These are phyloP conservation scores for Oncorhynchus keta DNA, from an alignment of 2,113 vertebrate species.

Conservation along the genomic window DNA sequence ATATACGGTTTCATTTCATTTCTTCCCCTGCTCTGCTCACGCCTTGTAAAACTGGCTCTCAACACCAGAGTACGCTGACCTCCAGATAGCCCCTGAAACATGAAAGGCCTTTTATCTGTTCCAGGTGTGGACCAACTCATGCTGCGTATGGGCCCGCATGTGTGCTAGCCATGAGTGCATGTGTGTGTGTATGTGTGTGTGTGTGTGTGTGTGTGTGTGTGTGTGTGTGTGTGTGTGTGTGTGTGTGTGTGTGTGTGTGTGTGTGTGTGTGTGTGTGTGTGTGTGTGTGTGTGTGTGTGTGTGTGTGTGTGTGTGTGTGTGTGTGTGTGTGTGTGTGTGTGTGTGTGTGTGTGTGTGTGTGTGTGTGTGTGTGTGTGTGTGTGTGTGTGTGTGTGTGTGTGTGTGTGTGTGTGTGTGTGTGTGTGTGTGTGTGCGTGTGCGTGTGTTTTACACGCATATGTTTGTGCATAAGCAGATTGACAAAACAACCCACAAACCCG, in stretches of 20 bases:
- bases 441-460: conserved; percentile 19
- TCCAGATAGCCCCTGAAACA: conserved; percentile 71
- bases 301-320: conserved; percentile 28
- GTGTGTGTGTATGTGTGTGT: conserved; percentile 23
- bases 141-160: conserved; percentile 17
- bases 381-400: conserved; percentile 9
- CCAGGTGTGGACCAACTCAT: conserved; percentile 72
- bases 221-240: conserved; percentile 23
- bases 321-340: conserved; percentile 33
- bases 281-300: conserved; percentile 11
- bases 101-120: conserved; percentile 79
- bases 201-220: conserved; percentile 31
- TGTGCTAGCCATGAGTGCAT: not conserved
- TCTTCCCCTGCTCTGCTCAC: conserved; percentile 58
- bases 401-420: conserved; percentile 28
- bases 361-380: conserved; percentile 1
- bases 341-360: not conserved
- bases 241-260: not conserved
- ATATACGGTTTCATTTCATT: conserved; percentile 68
- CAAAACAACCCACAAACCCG: conserved; percentile 43
- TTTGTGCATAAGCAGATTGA: conserved; percentile 38
- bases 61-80: conserved; percentile 74
- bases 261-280: not conserved
- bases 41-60: conserved; percentile 70
- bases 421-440: conserved; percentile 33